Evolutionary conservation across 2,888 invertebrate species (phyloP), one percentile per base, ranked within the genome.

Genomic region (Nebria salina): DNA sequence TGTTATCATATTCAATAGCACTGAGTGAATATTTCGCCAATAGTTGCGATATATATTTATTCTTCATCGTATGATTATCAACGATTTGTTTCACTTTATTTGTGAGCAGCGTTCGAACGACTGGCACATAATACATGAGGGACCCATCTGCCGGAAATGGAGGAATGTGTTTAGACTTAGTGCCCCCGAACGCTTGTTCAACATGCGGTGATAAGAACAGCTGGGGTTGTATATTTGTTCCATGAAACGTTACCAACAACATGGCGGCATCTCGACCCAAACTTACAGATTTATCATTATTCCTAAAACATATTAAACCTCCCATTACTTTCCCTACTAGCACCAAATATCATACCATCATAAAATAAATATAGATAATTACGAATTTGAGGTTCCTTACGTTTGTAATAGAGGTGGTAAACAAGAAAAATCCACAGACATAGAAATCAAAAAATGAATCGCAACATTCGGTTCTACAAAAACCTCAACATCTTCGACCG

Each of bases 401-500:
- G 8, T 54, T 54, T 54, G 54, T 34, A 34, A 34, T 34, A 34
- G 34, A 83, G 92, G 91, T 54, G 94, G 93, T 82, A 95, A 88
- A 83, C 90, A 88, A 13, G 92, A 90, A 84, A 92, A 92, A 85
- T 94, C 92, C 43, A 94, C 89, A 84, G 92, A 90, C 2, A 95
- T 88, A 85, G 90, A 91, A 82, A 95, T 93, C 43, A 94, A 86
- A 86, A 95, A 93, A 86, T 91, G 91, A 0, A 93, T 92, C 42
- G 90, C 87, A 84, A 92, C 92, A 82, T 89, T 89, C 26, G 34
- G 76, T 42, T 86, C 90, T 4, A 93, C 91, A 87, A 91, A 91
- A 42, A 95, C 91, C 89, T 95, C 95, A 76, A 95, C 89, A 86
- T 94, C 92, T 82, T 91, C 89, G 82, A 91, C 89, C 72, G 89